These are phyloP conservation scores for Ptilonorhynchus violaceus DNA, from an alignment of 2,113 vertebrate species.

Conservation along the genomic window DNA sequence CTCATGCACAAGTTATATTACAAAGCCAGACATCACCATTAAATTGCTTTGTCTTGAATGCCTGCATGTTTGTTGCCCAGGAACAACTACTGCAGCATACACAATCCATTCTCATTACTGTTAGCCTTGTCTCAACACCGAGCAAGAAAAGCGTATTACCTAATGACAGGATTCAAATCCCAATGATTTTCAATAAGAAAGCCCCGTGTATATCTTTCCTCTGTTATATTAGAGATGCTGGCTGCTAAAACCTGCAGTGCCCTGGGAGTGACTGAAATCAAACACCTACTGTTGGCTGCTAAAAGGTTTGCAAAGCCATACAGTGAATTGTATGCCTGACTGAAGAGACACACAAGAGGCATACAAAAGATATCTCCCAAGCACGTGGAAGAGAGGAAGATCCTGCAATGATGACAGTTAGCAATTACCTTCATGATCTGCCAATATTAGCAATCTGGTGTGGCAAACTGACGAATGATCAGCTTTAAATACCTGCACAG, in stretches of 20 bases:
- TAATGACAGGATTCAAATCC: background rate
- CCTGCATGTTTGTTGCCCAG: background rate
- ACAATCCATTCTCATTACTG: background rate
- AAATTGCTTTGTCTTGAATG: background rate
- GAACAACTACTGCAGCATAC: accelerated
- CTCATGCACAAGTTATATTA: background rate
- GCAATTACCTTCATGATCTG: background rate
- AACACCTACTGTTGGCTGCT: background rate
- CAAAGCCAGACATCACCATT: background rate
- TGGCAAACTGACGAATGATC: background rate
- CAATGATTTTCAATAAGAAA: background rate
- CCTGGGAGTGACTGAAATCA: background rate
- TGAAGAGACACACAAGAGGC: background rate
- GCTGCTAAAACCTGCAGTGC: background rate
- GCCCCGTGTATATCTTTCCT: background rate
- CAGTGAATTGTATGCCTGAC: background rate
- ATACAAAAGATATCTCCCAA: background rate
- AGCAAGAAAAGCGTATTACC: background rate
- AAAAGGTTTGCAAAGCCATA: background rate
- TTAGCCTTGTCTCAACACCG: background rate
- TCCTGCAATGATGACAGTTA: background rate
- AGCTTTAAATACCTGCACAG: background rate
- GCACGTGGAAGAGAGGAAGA: background rate
- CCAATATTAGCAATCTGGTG: background rate
- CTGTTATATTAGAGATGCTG: background rate